Conservation (phyloP, 1,140 invertebrate genomes). For the Tribolium castaneum region DNA sequence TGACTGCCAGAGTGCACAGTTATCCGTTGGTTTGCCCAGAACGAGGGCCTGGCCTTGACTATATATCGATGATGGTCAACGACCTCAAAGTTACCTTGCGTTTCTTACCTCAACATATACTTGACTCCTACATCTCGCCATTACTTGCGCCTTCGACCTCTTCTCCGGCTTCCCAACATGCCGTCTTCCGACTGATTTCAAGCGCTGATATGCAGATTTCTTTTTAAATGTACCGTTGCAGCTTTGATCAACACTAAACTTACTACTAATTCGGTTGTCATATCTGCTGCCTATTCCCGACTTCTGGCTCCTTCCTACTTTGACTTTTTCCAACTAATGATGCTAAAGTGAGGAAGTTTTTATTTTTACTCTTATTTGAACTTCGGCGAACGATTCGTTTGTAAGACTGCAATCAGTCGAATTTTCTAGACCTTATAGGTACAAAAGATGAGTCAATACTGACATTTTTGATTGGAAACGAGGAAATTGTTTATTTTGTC, state of each 20-base stretch:
- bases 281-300: background rate
- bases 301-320: background rate
- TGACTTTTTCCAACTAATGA: background rate
- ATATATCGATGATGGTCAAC: slow-evolving; percentile 55
- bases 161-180: background rate
- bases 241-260: background rate
- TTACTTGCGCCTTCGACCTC: slow-evolving; percentile 32
- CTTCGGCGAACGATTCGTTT: background rate
- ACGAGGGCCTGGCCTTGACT: slow-evolving; percentile 58
- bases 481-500: no score
- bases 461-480: background rate
- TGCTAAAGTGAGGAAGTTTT: background rate
- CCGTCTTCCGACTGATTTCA: background rate
- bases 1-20: slow-evolving; percentile 51
- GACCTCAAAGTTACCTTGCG: slow-evolving; percentile 53
- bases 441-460: background rate
- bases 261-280: background rate
- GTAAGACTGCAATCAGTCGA: background rate
- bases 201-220: slow-evolving; percentile 20
- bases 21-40: slow-evolving; percentile 50
- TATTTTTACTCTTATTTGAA: background rate
- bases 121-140: slow-evolving; percentile 33
- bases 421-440: background rate
- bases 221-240: slow-evolving; percentile 37
- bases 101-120: slow-evolving; percentile 52